Percentiles rank a stretch among this genome's conserved stretches.
Evolutionary conservation across 1,140 invertebrate genomes (phyloP).

Genomic region (Drosophila mojavensis): DNA sequence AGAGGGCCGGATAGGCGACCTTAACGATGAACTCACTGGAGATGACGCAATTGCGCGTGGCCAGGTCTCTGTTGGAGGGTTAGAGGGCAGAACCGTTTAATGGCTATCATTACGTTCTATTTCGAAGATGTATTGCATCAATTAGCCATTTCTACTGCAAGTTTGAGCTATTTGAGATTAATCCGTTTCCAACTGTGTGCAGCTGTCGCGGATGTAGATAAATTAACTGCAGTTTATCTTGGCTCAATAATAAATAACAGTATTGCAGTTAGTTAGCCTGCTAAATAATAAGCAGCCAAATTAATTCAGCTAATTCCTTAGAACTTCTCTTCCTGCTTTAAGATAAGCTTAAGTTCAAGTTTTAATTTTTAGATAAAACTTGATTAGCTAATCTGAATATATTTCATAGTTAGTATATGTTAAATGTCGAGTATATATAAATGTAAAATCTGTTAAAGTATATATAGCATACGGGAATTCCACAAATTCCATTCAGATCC

Average conservation of each 20-base stretch:
- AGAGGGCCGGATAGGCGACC: conserved; percentile 91
- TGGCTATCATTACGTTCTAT: conserved; percentile 11
- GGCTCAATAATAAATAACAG: too few species aligned
- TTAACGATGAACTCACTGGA: conserved; percentile 93
- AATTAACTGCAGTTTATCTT: background rate
- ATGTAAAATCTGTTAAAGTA: too few species aligned
- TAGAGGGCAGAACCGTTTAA: conserved; percentile 2
- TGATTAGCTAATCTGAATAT: too few species aligned
- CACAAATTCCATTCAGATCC: too few species aligned
- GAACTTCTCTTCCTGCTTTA: too few species aligned
- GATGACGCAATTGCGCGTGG: conserved; percentile 96
- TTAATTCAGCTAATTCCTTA: too few species aligned
- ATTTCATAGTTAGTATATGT: too few species aligned
- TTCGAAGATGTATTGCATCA: background rate
- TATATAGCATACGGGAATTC: too few species aligned
- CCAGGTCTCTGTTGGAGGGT: conserved; percentile 88
- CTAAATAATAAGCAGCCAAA: background rate
- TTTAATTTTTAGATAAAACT: too few species aligned
- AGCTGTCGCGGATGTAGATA: background rate
- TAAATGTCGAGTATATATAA: too few species aligned
- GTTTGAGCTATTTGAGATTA: too few species aligned
- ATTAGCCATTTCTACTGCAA: background rate
- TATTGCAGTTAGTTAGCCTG: background rate
- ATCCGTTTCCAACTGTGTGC: background rate
- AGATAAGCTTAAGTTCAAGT: too few species aligned